Evolutionary conservation across 2,113 vertebrate species (phyloP).

Genomic region (Orientallactaga bullata): DNA sequence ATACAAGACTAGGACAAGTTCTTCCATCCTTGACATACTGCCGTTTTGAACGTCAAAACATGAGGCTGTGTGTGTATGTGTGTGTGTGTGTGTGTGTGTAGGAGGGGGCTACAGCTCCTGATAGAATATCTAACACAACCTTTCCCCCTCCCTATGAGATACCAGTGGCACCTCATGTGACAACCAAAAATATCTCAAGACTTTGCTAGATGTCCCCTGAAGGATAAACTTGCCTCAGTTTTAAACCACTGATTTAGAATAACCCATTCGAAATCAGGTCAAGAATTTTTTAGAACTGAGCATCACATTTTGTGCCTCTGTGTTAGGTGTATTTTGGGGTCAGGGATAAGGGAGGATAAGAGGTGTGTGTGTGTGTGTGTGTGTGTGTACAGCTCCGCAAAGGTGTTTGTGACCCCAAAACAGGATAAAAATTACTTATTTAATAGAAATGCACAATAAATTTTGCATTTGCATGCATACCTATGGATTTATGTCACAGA

Average conservation of each 20-base stretch:
- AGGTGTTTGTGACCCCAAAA: background rate
- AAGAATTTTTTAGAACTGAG: background rate
- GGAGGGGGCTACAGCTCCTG: no score
- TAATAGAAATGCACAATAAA: background rate
- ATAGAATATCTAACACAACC: fast-evolving
- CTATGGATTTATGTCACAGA: background rate
- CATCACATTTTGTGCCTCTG: fast-evolving
- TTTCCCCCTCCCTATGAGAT: background rate
- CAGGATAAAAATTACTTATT: background rate
- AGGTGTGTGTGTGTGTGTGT: no score
- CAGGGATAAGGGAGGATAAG: background rate
- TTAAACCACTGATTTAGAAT: background rate
- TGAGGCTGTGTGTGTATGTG: background rate
- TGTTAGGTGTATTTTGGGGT: background rate
- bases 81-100: background rate
- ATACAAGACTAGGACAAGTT: no score
- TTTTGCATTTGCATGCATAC: background rate
- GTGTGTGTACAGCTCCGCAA: background rate
- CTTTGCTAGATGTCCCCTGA: background rate
- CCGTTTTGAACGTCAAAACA: background rate
- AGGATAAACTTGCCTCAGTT: background rate
- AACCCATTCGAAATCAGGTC: background rate
- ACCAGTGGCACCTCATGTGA: background rate
- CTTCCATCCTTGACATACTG: background rate
- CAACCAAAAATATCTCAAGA: background rate